Conservation (phyloP, 2,113 vertebrate genomes). For the Pseudorhombus dupliciocellatus region DNA sequence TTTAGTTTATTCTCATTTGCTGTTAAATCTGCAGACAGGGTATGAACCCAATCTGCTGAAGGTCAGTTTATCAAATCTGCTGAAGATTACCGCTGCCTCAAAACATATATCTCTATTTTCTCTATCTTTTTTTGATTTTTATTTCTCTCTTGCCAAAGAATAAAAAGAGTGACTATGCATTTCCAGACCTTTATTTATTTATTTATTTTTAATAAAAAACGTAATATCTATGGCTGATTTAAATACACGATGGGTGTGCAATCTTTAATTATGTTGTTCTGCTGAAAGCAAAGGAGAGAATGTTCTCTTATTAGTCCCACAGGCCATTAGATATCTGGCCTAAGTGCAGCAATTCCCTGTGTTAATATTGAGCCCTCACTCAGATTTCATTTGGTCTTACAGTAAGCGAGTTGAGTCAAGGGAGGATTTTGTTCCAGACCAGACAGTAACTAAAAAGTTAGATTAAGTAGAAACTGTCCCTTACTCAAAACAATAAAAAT, state of each 20-base stretch:
- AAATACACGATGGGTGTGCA: neutral
- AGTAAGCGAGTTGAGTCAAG: conserved; percentile 11
- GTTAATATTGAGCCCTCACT: conserved; percentile 24
- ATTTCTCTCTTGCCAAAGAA: neutral
- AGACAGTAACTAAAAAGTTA: neutral
- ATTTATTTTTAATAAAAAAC: conserved; percentile 6
- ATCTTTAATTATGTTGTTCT: conserved; percentile 31
- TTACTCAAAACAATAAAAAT: neutral
- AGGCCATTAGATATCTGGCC: conserved; percentile 15
- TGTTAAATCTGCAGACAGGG: neutral
- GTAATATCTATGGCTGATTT: conserved; percentile 8
- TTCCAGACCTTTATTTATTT: neutral
- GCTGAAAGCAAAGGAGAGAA: conserved; percentile 27
- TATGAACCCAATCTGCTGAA: neutral
- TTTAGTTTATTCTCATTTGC: conserved; percentile 3
- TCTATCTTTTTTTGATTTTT: neutral
- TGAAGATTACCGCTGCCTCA: neutral
- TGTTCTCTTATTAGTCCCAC: conserved; percentile 15
- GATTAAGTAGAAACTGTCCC: neutral
- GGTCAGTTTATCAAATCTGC: conserved; percentile 1
- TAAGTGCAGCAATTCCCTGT: conserved; percentile 31
- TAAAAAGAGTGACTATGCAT: neutral
- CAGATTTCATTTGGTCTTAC: conserved; percentile 25
- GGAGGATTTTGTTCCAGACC: conserved; percentile 17
- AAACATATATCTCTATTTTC: neutral